A percentile compares a stretch with the other conserved stretches of the same genome.
phyloP scores from a whole-genome alignment of 23 tunicate species.

The Corella eumyota region DNA sequence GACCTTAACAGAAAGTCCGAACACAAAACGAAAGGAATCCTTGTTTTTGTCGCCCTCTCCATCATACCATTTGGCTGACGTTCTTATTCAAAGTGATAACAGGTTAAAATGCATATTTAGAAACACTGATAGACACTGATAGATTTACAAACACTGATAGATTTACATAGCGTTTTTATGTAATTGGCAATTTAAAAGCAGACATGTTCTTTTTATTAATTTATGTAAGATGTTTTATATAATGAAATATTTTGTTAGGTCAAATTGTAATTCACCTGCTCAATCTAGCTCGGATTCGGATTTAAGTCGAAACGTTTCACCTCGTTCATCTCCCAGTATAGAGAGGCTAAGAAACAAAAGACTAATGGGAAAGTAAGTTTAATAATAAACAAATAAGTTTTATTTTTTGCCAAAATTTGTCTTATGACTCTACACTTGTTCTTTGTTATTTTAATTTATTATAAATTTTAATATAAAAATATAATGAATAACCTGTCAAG shows the following conservation, averaged over 20 bases:
- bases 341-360: constrained; percentile 23
- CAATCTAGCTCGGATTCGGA: constrained; percentile 54
- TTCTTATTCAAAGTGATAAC: background rate
- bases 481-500: too few relatives aligned
- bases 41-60: constrained; percentile 49
- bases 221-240: too few relatives aligned
- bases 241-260: too few relatives aligned
- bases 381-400: background rate
- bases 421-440: background rate
- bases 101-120: too few relatives aligned
- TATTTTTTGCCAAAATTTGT: background rate
- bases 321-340: constrained; percentile 25
- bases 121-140: too few relatives aligned
- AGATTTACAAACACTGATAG: too few relatives aligned
- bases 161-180: too few relatives aligned
- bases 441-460: background rate
- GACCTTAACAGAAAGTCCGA: constrained; percentile 71
- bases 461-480: too few relatives aligned
- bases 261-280: too few relatives aligned
- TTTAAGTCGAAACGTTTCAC: constrained; percentile 16
- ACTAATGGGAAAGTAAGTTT: constrained; percentile 18
- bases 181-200: too few relatives aligned
- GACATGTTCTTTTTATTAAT: too few relatives aligned
- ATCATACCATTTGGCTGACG: constrained; percentile 17
- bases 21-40: constrained; percentile 79